Evolutionary conservation across 2,888 invertebrate genomes (phyloP), one percentile per base, ranked within the genome.

Genomic region (Rhingia rostrata): DNA sequence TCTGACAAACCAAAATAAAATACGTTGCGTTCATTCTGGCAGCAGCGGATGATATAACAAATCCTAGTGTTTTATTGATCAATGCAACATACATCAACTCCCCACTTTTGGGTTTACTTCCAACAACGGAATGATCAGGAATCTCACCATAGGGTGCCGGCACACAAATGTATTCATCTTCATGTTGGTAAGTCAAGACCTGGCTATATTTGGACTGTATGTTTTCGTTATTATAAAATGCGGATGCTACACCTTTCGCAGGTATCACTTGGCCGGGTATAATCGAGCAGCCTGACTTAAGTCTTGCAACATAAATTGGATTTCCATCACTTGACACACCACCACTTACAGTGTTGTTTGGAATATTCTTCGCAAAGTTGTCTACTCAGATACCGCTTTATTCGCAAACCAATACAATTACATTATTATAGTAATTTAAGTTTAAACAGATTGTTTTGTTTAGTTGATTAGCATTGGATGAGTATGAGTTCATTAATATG

Each of bases 71-170:
- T 12, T 60, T 35, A 14, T 60, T 41, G 7, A 41, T 9, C 0
- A 30, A 22, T 2, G 67, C 53, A 6, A 77, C 30, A 7, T 69
- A 69, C 77, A 61, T 77, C 6, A 69, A 33, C 32, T 77, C 75
- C 32, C 75, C 75, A 32, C 3, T 30, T 30, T 41, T 61, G 0
- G 56, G 56, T 14, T 49, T 63, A 30, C 78, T 70, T 9, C 63
- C 56, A 10, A 63, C 78, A 4, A 78, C 49, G 4, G 78, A 54
- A 49, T 78, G 39, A 6, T 78, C 78, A 6, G 78, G 70, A 41
- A 78, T 70, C 7, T 56, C 30, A 3, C 78, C 70, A 33, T 39
- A 6, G 6, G 4, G 3, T 7, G 56, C 41, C 1, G 47, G 12
- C 10, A 33, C 49, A 70, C 64, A 78, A 0, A 7, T 64, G 35